Base-by-base conservation (phyloP, 2,113 vertebrate species). In the Neogale vison region DNA sequence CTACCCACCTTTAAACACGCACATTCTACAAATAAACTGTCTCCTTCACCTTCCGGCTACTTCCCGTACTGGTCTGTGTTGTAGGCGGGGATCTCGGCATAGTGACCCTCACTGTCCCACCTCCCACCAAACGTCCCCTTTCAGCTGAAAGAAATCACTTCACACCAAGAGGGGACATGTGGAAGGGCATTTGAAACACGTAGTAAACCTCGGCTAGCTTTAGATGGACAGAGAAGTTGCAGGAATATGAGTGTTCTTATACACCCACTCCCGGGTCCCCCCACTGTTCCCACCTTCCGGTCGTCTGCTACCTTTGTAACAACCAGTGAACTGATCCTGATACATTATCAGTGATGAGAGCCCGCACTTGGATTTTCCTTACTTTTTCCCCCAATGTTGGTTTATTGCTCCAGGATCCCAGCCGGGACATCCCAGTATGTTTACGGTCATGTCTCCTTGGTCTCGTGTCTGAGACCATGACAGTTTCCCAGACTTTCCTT, bases 281-380 rank as follows among this genome's bases (percentile, higher is more conserved):
- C 50, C 6, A 20, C 24, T 31, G n/a, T 69, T 50, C 13, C 23
- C 3, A 50, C 7, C 20, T 34, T 31, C 23, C 13, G 34, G 6
- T 11, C 15, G 10, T 14, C 55, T 24, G 42, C 23, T 3, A 23
- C 18, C 31, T 63, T 63, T 23, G 18, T 76, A 20, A 86, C 6
- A 20, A 36, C 14, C 14, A 2, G 26, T 50, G 13, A 79, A 59
- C 17, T 1, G 24, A 39, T 4, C 36, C 6, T 3, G 17, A 67
- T 29, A 24, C 3, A 6, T 24, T 52, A 72, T 3, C 7, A 13
- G 47, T 36, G 42, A n/a, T 8, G 7, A 1, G 57, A 4, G 1
- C 18, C 23, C 20, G 21, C 20, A 13, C 36, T 59, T 59, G 34
- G 61, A 26, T 24, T 57, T 79, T 72, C 63, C 23, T 72, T 55